Percentiles rank a stretch among this genome's conserved stretches.
Conservation (phyloP, 2,888 invertebrate species). For the Lithosia quadra region DNA sequence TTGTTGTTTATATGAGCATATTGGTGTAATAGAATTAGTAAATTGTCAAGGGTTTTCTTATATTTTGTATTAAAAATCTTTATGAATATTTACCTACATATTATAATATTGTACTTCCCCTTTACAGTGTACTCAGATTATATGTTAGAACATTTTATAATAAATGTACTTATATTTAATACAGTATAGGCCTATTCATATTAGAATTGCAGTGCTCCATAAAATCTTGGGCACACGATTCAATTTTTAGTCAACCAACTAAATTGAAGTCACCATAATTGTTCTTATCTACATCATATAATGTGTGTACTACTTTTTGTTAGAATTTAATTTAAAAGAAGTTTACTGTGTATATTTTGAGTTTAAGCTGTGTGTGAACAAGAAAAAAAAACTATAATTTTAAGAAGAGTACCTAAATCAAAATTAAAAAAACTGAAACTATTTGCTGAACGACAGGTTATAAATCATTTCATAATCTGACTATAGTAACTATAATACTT, state of each 20-base stretch:
- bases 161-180: conserved; percentile 47
- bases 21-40: conserved; percentile 14
- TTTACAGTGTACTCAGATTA: conserved; percentile 67
- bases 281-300: not conserved
- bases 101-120: conserved; percentile 57
- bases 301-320: too few species aligned
- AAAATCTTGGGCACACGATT: not conserved
- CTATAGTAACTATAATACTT: too few species aligned
- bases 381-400: too few species aligned
- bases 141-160: conserved; percentile 67
- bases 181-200: conserved; percentile 56
- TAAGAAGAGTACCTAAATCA: too few species aligned
- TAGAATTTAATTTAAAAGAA: too few species aligned
- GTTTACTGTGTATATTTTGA: too few species aligned
- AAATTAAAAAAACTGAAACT: too few species aligned
- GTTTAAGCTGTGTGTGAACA: too few species aligned
- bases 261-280: not conserved
- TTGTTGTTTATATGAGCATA: conserved; percentile 16
- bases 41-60: conserved; percentile 57
- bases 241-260: conserved; percentile 3
- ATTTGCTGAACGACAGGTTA: too few species aligned
- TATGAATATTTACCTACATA: conserved; percentile 64
- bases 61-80: conserved; percentile 60
- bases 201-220: not conserved
- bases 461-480: too few species aligned